Base-by-base conservation (phyloP, 2,113 vertebrate species). In the Zosterops lateralis region DNA sequence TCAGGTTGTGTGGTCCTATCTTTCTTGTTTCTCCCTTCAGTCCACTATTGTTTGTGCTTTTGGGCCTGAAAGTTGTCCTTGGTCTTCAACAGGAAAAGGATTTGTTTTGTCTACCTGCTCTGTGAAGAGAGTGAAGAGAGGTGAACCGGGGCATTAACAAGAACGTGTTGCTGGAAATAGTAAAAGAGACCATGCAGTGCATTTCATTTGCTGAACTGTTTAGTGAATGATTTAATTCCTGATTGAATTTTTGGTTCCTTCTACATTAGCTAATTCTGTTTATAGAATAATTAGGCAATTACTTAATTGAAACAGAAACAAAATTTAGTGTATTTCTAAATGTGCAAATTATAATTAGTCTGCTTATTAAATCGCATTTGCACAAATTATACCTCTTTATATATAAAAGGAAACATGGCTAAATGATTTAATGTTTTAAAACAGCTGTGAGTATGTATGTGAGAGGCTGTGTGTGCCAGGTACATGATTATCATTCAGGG, bases 231-330 rank as follows among this genome's bases (percentile, higher is more conserved):
- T 87, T 90, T 82, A 75, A 90, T 76, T 93, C 58, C 58, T 42
- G 25, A 73, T 68, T 79, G 20, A 47, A 45, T 58, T 93, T 87
- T 87, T 17, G 3, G 10, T 84, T 89, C 58, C 20, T 18, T 87
- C 76, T 87, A 25, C 25, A 25, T 84, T 89, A 89, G 57, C 21
- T 94, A 93, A 94, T 92, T 91, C 74, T 87, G 89, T 90, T 96
- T 82, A 94, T 87, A 79, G 81, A 94, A 92, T 90, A 80, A 94
- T 94, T 94, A 95, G 26, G 53, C 71, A 96, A 73, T 54, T 57
- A 82, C 88, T 91, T 93, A 90, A 94, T 77, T 94, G 91, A 95
- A 96, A 94, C 9, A 89, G 84, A 96, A 94, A 92, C 77, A 95
- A 92, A 96, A 92, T 93, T 68, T 76, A 72, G 77, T 70, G 24